phyloP scores from a whole-genome alignment of 1,140 invertebrate species.

The Heliconius eleuchia region DNA sequence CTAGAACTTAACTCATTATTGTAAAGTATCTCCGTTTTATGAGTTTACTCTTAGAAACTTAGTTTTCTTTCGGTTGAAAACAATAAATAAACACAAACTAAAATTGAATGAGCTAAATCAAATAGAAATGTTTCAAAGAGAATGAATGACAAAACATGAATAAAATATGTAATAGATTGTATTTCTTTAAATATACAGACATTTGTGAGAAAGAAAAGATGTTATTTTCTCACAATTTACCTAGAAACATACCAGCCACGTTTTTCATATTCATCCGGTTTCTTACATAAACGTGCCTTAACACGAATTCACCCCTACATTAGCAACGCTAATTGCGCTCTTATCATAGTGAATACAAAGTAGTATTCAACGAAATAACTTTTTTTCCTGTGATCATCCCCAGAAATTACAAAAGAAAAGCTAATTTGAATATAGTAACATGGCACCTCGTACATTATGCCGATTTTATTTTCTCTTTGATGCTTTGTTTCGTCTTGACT shows the following conservation, averaged over 20 bases:
- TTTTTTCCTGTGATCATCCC: slow-evolving; percentile 15
- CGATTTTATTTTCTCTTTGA: slow-evolving; percentile 32
- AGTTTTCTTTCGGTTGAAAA: background rate
- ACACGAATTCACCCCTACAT: slow-evolving; percentile 14
- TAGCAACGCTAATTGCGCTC: slow-evolving; percentile 27
- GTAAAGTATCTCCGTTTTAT: background rate
- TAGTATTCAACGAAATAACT: slow-evolving; percentile 25
- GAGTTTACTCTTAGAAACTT: background rate
- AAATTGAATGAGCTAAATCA: background rate
- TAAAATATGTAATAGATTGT: background rate
- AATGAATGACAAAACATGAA: background rate
- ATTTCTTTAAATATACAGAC: background rate
- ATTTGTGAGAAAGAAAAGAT: background rate
- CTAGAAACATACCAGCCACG: background rate
- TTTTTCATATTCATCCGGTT: background rate
- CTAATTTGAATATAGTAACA: slow-evolving; percentile 39
- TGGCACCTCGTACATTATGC: slow-evolving; percentile 17
- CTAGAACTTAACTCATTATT: background rate
- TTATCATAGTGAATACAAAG: slow-evolving; percentile 14
- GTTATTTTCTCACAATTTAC: background rate
- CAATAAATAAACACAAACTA: background rate
- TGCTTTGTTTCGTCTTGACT: slow-evolving; percentile 27
- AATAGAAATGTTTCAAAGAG: background rate
- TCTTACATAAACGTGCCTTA: slow-evolving; percentile 16
- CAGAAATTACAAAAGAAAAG: slow-evolving; percentile 32